Evolutionary conservation across 2,888 invertebrate genomes (phyloP).

Genomic region (Octodonta nipae): DNA sequence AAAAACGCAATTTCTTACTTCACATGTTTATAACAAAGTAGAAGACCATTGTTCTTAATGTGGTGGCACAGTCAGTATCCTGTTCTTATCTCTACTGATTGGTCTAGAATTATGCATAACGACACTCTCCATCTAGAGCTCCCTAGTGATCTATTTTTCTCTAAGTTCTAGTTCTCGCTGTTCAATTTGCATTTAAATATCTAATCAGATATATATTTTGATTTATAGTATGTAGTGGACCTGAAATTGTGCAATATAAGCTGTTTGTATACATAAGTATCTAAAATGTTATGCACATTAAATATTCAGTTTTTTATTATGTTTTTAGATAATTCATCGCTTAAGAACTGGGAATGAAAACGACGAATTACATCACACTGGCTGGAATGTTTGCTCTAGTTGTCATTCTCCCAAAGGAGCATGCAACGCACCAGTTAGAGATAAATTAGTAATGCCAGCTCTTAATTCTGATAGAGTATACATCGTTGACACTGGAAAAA

Average conservation of each 20-base stretch:
- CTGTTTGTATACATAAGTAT: not conserved
- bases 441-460: conserved; percentile 71
- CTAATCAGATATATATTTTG: too few species aligned
- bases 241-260: not conserved
- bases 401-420: conserved; percentile 47
- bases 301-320: too few species aligned
- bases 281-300: not conserved
- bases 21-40: too few species aligned
- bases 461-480: conserved; percentile 73
- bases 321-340: conserved; percentile 68
- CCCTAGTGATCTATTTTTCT: too few species aligned
- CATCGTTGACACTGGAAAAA: conserved; percentile 62
- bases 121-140: too few species aligned
- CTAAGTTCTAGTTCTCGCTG: too few species aligned
- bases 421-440: conserved; percentile 43
- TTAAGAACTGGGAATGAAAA: conserved; percentile 61
- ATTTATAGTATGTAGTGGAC: not conserved
- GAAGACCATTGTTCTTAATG: too few species aligned
- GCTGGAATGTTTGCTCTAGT: conserved; percentile 95
- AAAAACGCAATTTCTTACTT: too few species aligned
- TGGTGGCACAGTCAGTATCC: too few species aligned
- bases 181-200: too few species aligned
- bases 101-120: too few species aligned
- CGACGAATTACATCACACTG: conserved; percentile 89
- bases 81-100: too few species aligned